Evolutionary conservation across 1,140 invertebrate species (phyloP), one percentile per base, ranked within the genome.

Genomic region (Leptinotarsa defecta): DNA sequence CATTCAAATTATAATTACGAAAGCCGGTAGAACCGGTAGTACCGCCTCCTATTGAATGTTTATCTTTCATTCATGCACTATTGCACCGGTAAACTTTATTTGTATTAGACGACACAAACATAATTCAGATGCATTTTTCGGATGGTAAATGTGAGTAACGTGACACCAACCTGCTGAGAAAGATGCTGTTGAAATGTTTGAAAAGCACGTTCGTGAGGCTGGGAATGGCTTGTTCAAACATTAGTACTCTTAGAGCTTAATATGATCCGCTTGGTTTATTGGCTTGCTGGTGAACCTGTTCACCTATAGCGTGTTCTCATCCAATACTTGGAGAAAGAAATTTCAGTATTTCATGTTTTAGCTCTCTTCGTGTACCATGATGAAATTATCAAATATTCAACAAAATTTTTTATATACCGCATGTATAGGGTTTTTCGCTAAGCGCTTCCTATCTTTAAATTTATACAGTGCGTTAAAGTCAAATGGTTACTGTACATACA

Each of bases 141-240:
- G 13, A n/a, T 20, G 27, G 20, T 13, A 65, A 65, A 65, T 65
- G 64, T 34, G 27, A 65, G 64, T 65, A 65, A 65, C 64, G 64
- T 65, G 64, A 65, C 64, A 65, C 64, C 64, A 65, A 65, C 64
- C 64, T 65, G 64, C 64, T 65, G 64, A 65, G 64, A 65, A 65
- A 20, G 27, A 65, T 65, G 64, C 64, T 65, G 64, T 65, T 34
- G 64, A 22, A 65, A 65, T 22, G 64, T 65, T 65, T 20, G 27
- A 65, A 22, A 65, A 22, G 64, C 64, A 65, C 64, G 64, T 65
- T 65, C 52, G 52, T 17, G 15, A 15, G 52, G 52, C 52, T 57
- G 52, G 52, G 52, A 57, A 57, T 17, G 52, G 52, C 4, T 57
- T 19, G 15, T 57, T 57, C 52, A 57, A 57, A 57, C 52, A 57